Conservation (phyloP, 30 jellyfish, hydroid and myxozoan genomes). For the Turritopsis rubra region DNA sequence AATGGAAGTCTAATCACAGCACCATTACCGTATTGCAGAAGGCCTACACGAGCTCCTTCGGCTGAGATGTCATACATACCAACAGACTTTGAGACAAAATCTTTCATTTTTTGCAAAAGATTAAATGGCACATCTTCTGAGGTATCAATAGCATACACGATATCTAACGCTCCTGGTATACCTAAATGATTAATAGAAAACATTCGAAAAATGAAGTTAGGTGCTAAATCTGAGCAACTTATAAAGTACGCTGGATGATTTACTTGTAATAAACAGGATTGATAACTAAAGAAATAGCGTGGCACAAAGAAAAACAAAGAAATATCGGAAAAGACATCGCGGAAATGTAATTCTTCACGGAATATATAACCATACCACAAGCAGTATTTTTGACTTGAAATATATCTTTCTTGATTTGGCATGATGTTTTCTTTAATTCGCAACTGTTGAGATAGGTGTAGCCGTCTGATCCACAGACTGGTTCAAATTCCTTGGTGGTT, state of each 20-base stretch:
- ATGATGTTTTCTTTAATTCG: slow-evolving; percentile 29
- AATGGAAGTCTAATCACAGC: slow-evolving; percentile 44
- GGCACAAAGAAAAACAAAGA: background rate
- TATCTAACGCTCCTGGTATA: slow-evolving; percentile 20
- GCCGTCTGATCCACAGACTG: slow-evolving; percentile 65
- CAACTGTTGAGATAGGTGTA: slow-evolving; percentile 45
- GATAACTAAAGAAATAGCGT: background rate
- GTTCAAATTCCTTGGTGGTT: slow-evolving; percentile 14
- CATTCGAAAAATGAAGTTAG: background rate
- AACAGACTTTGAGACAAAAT: background rate
- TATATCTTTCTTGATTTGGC: slow-evolving; percentile 21
- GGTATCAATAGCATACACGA: slow-evolving; percentile 39
- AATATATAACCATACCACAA: slow-evolving; percentile 63
- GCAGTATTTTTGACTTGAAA: slow-evolving; percentile 26
- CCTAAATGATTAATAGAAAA: slow-evolving; percentile 50
- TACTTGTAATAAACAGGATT: no score
- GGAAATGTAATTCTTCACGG: no score
- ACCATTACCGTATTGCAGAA: slow-evolving; percentile 43
- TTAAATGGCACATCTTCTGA: slow-evolving; percentile 17
- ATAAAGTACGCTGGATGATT: no score
- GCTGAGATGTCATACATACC: background rate
- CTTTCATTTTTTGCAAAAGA: background rate
- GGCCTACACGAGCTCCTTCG: slow-evolving; percentile 46
- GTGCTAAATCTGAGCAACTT: no score
- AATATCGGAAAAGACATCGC: no score